Evolutionary conservation across 2,888 invertebrate species (phyloP).

Genomic region (Acrobasis suavella): DNA sequence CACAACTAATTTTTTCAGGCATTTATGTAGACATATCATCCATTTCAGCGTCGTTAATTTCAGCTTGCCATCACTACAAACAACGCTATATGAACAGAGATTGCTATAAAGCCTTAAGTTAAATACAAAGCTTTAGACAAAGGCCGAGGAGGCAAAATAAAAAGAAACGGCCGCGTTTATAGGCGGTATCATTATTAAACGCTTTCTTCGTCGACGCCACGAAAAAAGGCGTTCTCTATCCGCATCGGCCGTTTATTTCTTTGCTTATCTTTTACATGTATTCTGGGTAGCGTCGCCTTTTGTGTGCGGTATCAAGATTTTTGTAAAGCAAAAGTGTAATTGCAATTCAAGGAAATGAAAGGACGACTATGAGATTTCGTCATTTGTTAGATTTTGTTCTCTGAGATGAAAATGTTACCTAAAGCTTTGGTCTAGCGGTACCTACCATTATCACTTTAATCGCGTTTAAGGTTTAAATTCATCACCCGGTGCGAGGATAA

Average conservation of each 20-base stretch:
- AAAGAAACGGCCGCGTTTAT: conserved; percentile 60
- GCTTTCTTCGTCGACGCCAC: conserved; percentile 52
- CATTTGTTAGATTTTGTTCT: not conserved
- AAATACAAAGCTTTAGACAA: conserved; percentile 54
- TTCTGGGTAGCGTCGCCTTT: conserved; percentile 17
- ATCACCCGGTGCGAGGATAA: not conserved
- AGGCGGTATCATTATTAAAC: conserved; percentile 66
- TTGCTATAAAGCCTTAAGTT: conserved; percentile 30
- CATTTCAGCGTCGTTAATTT: not conserved
- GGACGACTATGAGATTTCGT: not conserved
- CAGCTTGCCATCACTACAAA: not conserved
- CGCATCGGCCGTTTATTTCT: conserved; percentile 39
- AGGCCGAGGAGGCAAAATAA: conserved; percentile 57
- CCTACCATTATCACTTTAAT: too few species aligned
- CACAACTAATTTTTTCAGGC: too few species aligned
- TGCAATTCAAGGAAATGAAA: not conserved
- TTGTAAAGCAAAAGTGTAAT: conserved; percentile 5
- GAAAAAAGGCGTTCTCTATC: conserved; percentile 47
- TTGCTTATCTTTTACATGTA: conserved; percentile 23
- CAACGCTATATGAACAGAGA: conserved; percentile 3
- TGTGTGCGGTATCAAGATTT: conserved; percentile 11
- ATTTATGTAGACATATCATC: not conserved
- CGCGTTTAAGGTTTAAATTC: too few species aligned
- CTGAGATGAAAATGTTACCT: not conserved
- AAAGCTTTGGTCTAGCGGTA: not conserved